Conservation (phyloP, 1,140 invertebrate genomes). For the Neuroterus valhalla region DNA sequence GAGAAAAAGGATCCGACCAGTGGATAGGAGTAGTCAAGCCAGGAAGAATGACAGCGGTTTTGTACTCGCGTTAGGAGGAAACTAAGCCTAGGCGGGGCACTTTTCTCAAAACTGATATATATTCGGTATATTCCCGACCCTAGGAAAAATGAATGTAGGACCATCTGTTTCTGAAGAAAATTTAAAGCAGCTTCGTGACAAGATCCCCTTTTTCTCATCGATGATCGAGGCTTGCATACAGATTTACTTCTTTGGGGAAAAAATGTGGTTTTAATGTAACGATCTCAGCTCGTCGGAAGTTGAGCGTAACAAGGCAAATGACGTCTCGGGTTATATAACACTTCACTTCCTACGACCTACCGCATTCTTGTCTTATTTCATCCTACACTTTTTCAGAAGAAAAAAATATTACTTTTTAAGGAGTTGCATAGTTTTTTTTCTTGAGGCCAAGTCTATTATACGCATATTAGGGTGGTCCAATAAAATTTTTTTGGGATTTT, state of each 20-base stretch:
- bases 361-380: neutral
- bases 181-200: conserved; percentile 2
- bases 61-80: neutral
- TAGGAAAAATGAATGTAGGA: neutral
- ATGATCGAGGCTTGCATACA: neutral
- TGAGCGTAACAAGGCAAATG: neutral
- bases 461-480: no score
- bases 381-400: neutral
- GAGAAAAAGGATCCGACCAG: conserved; percentile 5
- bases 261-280: neutral
- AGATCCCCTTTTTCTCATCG: neutral
- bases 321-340: neutral
- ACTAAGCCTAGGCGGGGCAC: conserved; percentile 15
- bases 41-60: conserved; percentile 28
- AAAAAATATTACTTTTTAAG: neutral
- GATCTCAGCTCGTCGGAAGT: neutral
- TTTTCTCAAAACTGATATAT: neutral
- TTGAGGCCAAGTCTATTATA: no score
- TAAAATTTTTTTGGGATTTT: no score
- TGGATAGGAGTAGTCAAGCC: conserved; percentile 6
- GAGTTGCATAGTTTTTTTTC: neutral
- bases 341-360: neutral
- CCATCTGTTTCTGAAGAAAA: conserved; percentile 3
- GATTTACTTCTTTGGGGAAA: neutral
- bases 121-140: neutral